Percentiles rank a stretch among this genome's conserved stretches.
These are phyloP conservation scores for Cephus nigrinus DNA, from an alignment of 2,888 invertebrate species.

Conservation along the genomic window DNA sequence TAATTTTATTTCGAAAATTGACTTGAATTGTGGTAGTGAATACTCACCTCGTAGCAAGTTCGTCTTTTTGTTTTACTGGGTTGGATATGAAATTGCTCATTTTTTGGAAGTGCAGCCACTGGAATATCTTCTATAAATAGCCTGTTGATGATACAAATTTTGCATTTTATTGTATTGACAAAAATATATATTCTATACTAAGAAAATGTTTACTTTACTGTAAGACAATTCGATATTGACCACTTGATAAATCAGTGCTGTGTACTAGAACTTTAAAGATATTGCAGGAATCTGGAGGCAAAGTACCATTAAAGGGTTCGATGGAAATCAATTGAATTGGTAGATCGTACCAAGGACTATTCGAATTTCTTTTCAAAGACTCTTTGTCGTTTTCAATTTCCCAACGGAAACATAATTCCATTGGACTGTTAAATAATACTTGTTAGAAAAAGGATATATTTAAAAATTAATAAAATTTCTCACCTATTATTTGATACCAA, in stretches of 20 bases:
- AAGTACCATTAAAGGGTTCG: slow-evolving; percentile 39
- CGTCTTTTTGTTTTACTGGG: slow-evolving; percentile 35
- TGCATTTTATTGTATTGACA: slow-evolving; percentile 8
- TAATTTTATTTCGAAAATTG: slow-evolving; percentile 10
- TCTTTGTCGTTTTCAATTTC: slow-evolving; percentile 32
- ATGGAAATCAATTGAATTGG: slow-evolving; percentile 45
- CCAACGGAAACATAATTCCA: slow-evolving; percentile 52
- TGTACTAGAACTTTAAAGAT: slow-evolving; percentile 51
- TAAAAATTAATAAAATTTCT: not conserved
- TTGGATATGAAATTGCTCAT: slow-evolving; percentile 29
- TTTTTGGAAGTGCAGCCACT: slow-evolving; percentile 45
- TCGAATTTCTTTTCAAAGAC: slow-evolving; percentile 9
- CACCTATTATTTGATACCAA: slow-evolving; percentile 38
- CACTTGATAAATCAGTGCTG: slow-evolving; percentile 37
- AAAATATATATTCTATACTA: not conserved
- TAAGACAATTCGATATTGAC: slow-evolving; percentile 53
- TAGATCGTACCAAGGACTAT: slow-evolving; percentile 35
- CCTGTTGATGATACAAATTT: slow-evolving; percentile 37
- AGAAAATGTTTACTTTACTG: slow-evolving; percentile 41
- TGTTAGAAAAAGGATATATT: not conserved
- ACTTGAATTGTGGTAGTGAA: not conserved
- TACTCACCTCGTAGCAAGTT: slow-evolving; percentile 37
- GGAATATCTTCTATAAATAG: slow-evolving; percentile 62
- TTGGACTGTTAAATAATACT: slow-evolving; percentile 31
- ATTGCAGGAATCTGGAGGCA: slow-evolving; percentile 48